Conservation (phyloP, 2,888 invertebrate species). For the Pharmacophagus antenor region DNA sequence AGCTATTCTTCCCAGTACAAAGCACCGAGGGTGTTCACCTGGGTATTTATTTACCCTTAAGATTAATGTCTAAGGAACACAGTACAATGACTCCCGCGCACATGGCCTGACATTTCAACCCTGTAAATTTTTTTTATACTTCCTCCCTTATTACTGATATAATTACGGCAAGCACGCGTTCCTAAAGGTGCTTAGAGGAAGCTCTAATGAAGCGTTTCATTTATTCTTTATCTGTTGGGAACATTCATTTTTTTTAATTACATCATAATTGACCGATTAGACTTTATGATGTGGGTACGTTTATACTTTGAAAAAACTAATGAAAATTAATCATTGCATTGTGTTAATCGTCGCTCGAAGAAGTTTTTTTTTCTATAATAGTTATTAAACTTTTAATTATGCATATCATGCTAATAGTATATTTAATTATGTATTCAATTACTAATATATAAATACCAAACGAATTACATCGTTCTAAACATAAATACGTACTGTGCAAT, state of each 20-base stretch:
- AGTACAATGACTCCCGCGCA: conserved; percentile 69
- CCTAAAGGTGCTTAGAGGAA: conserved; percentile 75
- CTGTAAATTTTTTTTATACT: conserved; percentile 57
- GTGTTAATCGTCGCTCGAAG: no score
- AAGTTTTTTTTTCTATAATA: no score
- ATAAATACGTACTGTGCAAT: no score
- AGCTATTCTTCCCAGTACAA: conserved; percentile 35
- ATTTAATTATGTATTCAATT: no score
- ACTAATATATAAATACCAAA: no score
- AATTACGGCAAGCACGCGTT: conserved; percentile 62
- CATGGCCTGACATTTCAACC: conserved; percentile 65
- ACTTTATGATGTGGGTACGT: neutral
- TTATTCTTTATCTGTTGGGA: conserved; percentile 32
- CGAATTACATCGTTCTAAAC: no score
- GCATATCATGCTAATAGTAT: no score
- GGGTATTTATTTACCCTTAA: conserved; percentile 65
- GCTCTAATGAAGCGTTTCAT: conserved; percentile 61
- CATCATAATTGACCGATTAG: neutral
- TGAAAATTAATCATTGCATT: neutral
- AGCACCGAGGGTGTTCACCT: conserved; percentile 64
- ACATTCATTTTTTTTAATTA: conserved; percentile 30
- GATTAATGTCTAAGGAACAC: conserved; percentile 69
- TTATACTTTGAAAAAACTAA: neutral
- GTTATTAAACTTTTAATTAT: no score
- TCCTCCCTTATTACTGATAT: conserved; percentile 67